These are phyloP conservation scores for Hemibagrus wyckioides DNA, from an alignment of 2,113 vertebrate species.

Conservation along the genomic window DNA sequence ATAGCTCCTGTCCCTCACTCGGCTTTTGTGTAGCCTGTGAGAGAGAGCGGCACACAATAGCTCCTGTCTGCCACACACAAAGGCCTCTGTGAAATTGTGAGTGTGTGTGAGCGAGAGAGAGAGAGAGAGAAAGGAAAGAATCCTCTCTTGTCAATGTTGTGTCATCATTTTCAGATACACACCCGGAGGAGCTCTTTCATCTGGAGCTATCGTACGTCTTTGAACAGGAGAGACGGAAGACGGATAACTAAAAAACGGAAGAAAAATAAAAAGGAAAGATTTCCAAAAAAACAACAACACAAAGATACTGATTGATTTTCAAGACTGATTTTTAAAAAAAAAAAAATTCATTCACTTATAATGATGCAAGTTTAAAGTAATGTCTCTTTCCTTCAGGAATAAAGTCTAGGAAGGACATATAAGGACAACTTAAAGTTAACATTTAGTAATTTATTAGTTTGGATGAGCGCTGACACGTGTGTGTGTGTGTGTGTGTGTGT, in stretches of 20 bases:
- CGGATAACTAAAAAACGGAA: not conserved
- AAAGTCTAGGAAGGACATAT: not conserved
- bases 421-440: not conserved
- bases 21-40: slow-evolving; percentile 40
- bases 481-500: no score
- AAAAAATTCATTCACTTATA: no score
- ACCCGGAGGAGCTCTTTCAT: slow-evolving; percentile 52
- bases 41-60: slow-evolving; percentile 65
- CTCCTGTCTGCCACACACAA: slow-evolving; percentile 67
- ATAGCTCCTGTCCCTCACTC: slow-evolving; percentile 44
- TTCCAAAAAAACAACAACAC: not conserved
- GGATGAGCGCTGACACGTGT: not conserved
- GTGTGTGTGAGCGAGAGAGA: slow-evolving; percentile 41
- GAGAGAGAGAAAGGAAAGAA: slow-evolving; percentile 29
- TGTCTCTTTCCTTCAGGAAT: not conserved
- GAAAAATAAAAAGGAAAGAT: not conserved
- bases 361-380: not conserved
- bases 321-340: no score
- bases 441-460: not conserved
- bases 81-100: slow-evolving; percentile 61
- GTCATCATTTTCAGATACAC: slow-evolving; percentile 56
- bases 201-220: slow-evolving; percentile 30
- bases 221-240: not conserved
- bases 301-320: not conserved
- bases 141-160: slow-evolving; percentile 46